phyloP scores from a whole-genome alignment of 2,113 vertebrate genomes.

The Pogonocichla stellata region DNA sequence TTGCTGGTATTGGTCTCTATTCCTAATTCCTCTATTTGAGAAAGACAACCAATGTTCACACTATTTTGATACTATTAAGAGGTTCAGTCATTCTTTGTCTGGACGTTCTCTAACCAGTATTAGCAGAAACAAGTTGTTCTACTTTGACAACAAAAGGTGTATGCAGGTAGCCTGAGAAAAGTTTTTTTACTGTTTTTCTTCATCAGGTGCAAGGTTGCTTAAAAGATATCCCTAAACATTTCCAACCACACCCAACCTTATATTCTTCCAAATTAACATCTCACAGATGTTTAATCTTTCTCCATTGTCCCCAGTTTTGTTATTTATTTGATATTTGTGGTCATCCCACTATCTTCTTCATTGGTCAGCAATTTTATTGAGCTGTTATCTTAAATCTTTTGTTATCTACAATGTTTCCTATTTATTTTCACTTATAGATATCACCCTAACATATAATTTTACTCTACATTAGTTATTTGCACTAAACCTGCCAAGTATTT shows the following conservation, averaged over 20 bases:
- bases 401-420: background rate
- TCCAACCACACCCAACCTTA: rapidly evolving
- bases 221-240: background rate
- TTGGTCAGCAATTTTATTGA: background rate
- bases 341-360: rapidly evolving
- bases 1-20: background rate
- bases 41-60: background rate
- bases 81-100: background rate
- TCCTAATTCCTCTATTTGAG: background rate
- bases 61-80: background rate
- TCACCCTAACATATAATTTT: background rate
- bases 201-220: background rate
- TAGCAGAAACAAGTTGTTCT: background rate
- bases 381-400: background rate
- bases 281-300: background rate
- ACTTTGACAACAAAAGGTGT: background rate
- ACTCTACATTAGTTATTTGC: background rate
- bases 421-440: background rate
- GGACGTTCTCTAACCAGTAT: background rate
- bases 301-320: background rate
- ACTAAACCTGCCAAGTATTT: background rate
- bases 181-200: background rate
- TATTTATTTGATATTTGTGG: background rate
- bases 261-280: background rate
- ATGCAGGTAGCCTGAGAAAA: background rate